These are phyloP conservation scores for Lasiurus cinereus DNA, from an alignment of 2,113 vertebrate species.

Conservation along the genomic window DNA sequence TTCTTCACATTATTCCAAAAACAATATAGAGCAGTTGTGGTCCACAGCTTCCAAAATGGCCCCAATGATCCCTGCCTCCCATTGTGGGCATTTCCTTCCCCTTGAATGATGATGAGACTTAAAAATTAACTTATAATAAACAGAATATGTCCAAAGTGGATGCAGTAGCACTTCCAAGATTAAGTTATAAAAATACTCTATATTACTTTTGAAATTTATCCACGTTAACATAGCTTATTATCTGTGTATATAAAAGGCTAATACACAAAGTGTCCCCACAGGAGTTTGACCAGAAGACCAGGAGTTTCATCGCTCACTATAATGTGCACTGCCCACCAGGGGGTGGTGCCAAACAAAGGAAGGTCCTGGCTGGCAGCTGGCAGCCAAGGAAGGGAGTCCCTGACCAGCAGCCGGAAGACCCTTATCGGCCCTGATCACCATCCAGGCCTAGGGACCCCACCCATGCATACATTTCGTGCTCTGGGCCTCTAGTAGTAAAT, in stretches of 20 bases:
- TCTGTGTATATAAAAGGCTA: too few species aligned
- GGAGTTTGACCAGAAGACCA: too few species aligned
- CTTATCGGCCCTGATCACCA: too few species aligned
- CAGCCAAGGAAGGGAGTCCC: too few species aligned
- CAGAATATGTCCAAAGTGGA: background rate
- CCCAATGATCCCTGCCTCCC: background rate
- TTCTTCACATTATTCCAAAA: conserved; percentile 3
- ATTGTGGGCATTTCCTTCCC: background rate
- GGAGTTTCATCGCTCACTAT: too few species aligned
- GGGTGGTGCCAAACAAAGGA: too few species aligned
- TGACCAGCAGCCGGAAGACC: too few species aligned
- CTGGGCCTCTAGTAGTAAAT: background rate
- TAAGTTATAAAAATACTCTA: background rate
- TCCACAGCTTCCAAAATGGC: background rate
- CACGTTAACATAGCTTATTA: background rate
- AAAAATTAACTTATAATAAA: background rate
- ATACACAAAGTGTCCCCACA: too few species aligned
- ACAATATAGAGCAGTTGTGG: background rate
- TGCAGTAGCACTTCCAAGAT: background rate
- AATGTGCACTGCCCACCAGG: too few species aligned
- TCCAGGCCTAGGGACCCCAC: too few species aligned
- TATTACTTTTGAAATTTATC: background rate
- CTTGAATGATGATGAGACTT: background rate
- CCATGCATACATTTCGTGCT: too few species aligned
- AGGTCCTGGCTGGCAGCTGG: too few species aligned